Conservation (phyloP, 1,140 invertebrate genomes). For the Plectrocnemia conspersa region DNA sequence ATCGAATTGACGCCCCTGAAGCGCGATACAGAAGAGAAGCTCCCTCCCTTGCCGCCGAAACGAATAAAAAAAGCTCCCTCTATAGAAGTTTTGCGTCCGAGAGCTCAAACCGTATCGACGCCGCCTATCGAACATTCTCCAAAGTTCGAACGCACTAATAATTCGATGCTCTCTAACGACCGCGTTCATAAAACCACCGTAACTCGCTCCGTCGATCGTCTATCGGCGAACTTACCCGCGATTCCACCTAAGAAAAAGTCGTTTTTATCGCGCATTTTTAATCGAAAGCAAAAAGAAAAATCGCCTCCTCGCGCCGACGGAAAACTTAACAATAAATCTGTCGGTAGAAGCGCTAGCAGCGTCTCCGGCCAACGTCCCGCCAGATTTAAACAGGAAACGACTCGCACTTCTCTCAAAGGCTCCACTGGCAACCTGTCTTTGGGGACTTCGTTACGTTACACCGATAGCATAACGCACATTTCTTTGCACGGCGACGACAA, state of each 20-base stretch:
- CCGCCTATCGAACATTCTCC: constrained; percentile 37
- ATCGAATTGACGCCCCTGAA: constrained; percentile 50
- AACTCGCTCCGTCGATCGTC: constrained; percentile 30
- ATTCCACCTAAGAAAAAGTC: constrained; percentile 44
- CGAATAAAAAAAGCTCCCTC: constrained; percentile 61
- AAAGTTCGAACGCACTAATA: constrained; percentile 39
- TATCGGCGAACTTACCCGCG: constrained; percentile 43
- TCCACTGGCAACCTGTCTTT: constrained; percentile 39
- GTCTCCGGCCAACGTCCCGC: constrained; percentile 52
- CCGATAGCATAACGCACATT: constrained; percentile 56
- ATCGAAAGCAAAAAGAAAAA: constrained; percentile 42
- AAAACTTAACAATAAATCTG: constrained; percentile 44
- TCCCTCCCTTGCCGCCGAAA: constrained; percentile 75
- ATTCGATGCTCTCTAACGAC: too few species aligned
- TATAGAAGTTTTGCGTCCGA: constrained; percentile 40
- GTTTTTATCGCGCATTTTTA: constrained; percentile 47
- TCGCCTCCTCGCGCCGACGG: constrained; percentile 44
- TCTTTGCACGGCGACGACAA: constrained; percentile 54
- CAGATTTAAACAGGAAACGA: constrained; percentile 42
- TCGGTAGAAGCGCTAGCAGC: constrained; percentile 54
- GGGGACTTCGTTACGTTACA: constrained; percentile 43
- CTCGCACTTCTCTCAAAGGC: constrained; percentile 46
- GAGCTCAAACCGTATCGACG: constrained; percentile 36
- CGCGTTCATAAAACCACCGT: constrained; percentile 17
- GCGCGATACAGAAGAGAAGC: constrained; percentile 54